Percentiles rank a stretch among this genome's conserved stretches.
Conservation (phyloP, 2,797 vertebrate species). For the Rhabdomys pumilio region DNA sequence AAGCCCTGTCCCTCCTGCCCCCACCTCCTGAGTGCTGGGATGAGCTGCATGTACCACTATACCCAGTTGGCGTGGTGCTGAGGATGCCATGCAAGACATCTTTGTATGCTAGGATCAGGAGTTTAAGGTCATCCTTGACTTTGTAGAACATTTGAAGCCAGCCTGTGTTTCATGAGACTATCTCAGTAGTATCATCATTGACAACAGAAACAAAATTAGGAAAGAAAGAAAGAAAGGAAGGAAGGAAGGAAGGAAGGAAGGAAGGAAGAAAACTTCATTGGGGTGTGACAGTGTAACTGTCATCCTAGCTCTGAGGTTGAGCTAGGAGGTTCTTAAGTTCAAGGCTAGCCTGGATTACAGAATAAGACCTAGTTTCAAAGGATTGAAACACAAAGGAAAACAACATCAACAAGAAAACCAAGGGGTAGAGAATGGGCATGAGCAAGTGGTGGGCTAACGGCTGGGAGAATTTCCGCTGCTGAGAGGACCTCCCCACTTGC, state of each 20-base stretch:
- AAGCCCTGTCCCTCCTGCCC: not conserved
- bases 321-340: not conserved
- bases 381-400: not conserved
- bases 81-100: not conserved
- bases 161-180: not conserved
- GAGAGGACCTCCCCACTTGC: accelerated
- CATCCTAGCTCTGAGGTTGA: not conserved
- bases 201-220: not conserved
- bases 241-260: too few relatives aligned
- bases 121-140: not conserved
- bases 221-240: not conserved
- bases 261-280: not conserved
- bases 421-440: not conserved
- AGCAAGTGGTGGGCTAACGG: not conserved
- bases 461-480: not conserved
- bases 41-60: not conserved
- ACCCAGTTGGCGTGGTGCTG: not conserved
- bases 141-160: not conserved
- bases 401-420: not conserved
- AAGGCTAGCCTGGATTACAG: not conserved
- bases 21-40: not conserved
- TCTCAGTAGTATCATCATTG: not conserved
- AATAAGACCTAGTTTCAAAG: not conserved
- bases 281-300: not conserved
- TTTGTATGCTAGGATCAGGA: not conserved